Evolutionary conservation across 2,888 invertebrate genomes (phyloP).

Genomic region (Mycogona germanica): DNA sequence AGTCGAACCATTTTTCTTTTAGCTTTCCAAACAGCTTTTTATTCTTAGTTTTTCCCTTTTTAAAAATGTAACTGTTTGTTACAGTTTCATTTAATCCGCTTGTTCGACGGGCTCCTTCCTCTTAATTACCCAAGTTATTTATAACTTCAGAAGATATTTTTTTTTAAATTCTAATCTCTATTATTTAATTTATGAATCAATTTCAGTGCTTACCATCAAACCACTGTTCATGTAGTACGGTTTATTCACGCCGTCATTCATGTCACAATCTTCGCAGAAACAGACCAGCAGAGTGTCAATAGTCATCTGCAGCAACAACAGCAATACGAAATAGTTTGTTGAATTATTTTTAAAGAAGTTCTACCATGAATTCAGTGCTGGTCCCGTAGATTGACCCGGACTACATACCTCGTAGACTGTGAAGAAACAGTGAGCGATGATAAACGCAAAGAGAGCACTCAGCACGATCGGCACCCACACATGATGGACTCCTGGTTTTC

Average conservation of each 20-base stretch:
- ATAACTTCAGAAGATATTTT: too few species aligned
- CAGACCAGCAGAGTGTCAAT: conserved; percentile 55
- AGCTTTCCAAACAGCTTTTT: too few species aligned
- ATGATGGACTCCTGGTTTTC: conserved; percentile 44
- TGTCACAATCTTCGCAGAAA: conserved; percentile 53
- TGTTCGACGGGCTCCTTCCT: too few species aligned
- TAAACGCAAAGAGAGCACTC: conserved; percentile 50
- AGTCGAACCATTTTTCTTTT: too few species aligned
- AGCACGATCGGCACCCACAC: conserved; percentile 49
- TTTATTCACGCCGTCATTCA: conserved; percentile 47
- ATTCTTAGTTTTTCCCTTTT: too few species aligned
- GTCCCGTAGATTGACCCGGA: neutral
- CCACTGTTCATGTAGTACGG: conserved; percentile 53
- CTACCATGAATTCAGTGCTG: neutral
- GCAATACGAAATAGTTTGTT: too few species aligned
- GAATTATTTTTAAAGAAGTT: neutral
- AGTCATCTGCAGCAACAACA: conserved; percentile 42
- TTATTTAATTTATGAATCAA: too few species aligned
- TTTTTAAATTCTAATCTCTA: too few species aligned
- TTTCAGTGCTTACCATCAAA: conserved; percentile 41
- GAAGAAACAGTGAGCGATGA: conserved; percentile 57
- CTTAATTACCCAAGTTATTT: too few species aligned
- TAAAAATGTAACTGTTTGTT: too few species aligned
- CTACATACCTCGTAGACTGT: conserved; percentile 53
- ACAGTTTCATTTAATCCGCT: too few species aligned